A percentile compares a stretch with the other conserved stretches of the same genome.
Evolutionary conservation across 2,888 invertebrate genomes (phyloP).

Genomic region (Macaria liturata): DNA sequence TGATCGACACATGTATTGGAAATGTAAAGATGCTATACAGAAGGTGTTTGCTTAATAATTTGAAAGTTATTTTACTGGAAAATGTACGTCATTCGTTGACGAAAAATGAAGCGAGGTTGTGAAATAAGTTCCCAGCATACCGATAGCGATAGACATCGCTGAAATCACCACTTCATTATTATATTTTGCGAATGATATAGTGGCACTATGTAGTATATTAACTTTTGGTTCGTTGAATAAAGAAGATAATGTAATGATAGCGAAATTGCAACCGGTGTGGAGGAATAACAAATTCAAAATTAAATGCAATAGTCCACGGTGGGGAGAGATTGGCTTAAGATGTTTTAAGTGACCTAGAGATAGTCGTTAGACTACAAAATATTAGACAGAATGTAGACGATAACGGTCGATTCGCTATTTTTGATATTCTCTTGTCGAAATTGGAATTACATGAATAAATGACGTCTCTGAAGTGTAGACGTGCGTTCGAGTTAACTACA

Average conservation of each 20-base stretch:
- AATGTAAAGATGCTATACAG: not conserved
- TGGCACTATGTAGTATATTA: conserved; percentile 1
- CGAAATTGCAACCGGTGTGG: conserved; percentile 19
- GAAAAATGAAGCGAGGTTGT: conserved; percentile 11
- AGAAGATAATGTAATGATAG: conserved; percentile 31
- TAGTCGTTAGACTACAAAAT: conserved; percentile 71
- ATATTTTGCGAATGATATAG: conserved; percentile 7
- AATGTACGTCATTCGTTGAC: conserved; percentile 2
- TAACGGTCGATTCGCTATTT: conserved; percentile 79
- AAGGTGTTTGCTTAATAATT: conserved; percentile 2
- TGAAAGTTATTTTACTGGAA: conserved; percentile 2
- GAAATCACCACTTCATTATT: conserved; percentile 8
- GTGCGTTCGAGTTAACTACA: conserved; percentile 69
- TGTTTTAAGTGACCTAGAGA: conserved; percentile 71
- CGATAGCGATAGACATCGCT: conserved; percentile 5
- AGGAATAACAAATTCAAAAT: conserved; percentile 51
- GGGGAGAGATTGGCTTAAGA: conserved; percentile 60
- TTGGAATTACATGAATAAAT: conserved; percentile 72
- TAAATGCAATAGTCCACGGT: conserved; percentile 66
- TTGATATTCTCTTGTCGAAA: conserved; percentile 84
- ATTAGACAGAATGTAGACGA: conserved; percentile 75
- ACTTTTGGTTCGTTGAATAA: conserved; percentile 18
- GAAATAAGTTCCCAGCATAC: conserved; percentile 7
- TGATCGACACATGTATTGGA: no score
- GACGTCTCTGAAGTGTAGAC: conserved; percentile 63